Percentiles rank a stretch among this genome's conserved stretches.
These are phyloP conservation scores for Eulemur rubriventer DNA, from an alignment of 2,797 vertebrate genomes.

Conservation along the genomic window DNA sequence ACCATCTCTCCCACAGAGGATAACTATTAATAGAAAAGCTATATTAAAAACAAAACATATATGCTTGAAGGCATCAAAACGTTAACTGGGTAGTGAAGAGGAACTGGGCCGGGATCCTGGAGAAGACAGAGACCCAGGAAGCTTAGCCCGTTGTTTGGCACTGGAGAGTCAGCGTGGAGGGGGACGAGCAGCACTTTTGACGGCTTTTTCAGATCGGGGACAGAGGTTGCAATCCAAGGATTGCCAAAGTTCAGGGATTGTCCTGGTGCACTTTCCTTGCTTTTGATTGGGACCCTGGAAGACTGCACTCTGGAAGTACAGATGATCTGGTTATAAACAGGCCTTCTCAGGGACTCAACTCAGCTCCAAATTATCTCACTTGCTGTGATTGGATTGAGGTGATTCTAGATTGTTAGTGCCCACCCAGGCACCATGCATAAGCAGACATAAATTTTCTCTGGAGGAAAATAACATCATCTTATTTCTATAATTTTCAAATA, in stretches of 20 bases:
- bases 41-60: conserved; percentile 15
- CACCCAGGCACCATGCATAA: not conserved
- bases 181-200: no score
- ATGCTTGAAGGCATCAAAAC: not conserved
- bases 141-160: not conserved
- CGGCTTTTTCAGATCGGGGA: not conserved
- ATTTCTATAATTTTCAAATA: conserved; percentile 1
- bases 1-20: not conserved
- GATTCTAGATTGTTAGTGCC: not conserved
- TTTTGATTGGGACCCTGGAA: not conserved
- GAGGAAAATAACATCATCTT: not conserved
- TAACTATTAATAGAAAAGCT: conserved; percentile 48
- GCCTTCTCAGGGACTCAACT: not conserved
- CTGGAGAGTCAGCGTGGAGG: not conserved
- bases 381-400: not conserved
- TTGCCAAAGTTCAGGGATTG: not conserved
- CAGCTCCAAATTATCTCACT: not conserved
- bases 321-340: not conserved
- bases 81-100: conserved; percentile 12
- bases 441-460: not conserved
- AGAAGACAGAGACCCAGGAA: not conserved
- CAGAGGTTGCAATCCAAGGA: not conserved
- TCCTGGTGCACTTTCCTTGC: not conserved
- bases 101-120: not conserved
- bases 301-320: not conserved